These are phyloP conservation scores for Bruchidius siliquastri DNA, from an alignment of 2,888 invertebrate genomes.

Conservation along the genomic window DNA sequence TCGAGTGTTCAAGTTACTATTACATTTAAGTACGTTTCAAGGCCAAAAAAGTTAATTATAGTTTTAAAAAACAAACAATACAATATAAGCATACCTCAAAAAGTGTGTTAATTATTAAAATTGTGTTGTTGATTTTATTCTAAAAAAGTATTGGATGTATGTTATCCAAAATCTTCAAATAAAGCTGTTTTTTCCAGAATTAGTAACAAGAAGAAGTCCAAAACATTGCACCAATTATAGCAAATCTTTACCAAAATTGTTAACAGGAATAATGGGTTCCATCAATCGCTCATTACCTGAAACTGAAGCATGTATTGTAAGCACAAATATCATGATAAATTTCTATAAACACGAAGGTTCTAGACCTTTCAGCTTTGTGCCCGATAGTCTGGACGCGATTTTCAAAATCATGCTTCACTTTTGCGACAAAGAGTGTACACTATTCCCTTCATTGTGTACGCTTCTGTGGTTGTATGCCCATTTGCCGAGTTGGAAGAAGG, in stretches of 20 bases:
- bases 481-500: constrained; percentile 49
- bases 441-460: constrained; percentile 62
- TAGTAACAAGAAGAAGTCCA: constrained; percentile 43
- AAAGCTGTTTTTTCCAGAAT: constrained; percentile 45
- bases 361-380: constrained; percentile 57
- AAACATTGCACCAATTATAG: constrained; percentile 39
- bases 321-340: constrained; percentile 60
- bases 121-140: too few relatives aligned
- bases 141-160: too few relatives aligned
- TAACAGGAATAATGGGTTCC: constrained; percentile 41
- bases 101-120: too few relatives aligned
- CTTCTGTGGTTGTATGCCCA: constrained; percentile 64
- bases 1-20: too few relatives aligned
- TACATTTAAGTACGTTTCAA: too few relatives aligned
- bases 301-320: constrained; percentile 53
- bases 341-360: constrained; percentile 60
- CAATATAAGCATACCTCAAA: too few relatives aligned
- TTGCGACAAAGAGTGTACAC: constrained; percentile 60
- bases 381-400: constrained; percentile 56
- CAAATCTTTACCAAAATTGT: constrained; percentile 37
- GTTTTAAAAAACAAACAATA: too few relatives aligned
- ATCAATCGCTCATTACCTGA: constrained; percentile 60
- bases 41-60: too few relatives aligned
- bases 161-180: too few relatives aligned
- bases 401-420: constrained; percentile 63